Percentiles rank a stretch among this genome's conserved stretches.
phyloP scores from a whole-genome alignment of 1,140 invertebrate genomes.

The Pogonus chalceus region DNA sequence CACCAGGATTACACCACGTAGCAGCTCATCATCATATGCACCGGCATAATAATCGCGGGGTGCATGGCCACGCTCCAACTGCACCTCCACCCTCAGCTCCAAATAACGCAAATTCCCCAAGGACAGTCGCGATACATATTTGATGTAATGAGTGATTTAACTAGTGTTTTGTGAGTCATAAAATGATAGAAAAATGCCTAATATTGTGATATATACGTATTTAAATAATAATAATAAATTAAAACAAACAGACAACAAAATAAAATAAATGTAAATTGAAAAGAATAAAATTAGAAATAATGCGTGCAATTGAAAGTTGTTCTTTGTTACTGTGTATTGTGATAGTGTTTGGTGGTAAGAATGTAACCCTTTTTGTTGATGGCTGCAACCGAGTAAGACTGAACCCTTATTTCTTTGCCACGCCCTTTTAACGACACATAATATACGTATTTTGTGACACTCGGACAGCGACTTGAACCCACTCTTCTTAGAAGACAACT shows the following conservation, averaged over 20 bases:
- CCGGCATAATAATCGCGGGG: conserved; percentile 17
- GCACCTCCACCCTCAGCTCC: conserved; percentile 37
- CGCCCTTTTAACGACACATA: not conserved
- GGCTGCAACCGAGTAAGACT: not conserved
- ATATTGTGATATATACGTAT: conserved; percentile 8
- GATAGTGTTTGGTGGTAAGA: not conserved
- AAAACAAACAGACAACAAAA: not conserved
- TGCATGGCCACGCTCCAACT: not conserved
- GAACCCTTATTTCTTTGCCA: not conserved
- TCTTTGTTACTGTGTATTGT: not conserved
- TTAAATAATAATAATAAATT: conserved; percentile 6
- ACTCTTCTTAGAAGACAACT: conserved; percentile 2
- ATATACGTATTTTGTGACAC: not conserved
- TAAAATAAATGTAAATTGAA: not conserved
- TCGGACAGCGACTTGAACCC: conserved; percentile 1
- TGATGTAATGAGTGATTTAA: conserved; percentile 27
- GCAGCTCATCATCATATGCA: conserved; percentile 33
- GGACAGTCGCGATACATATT: conserved; percentile 52
- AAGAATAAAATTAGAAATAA: not conserved
- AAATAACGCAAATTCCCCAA: conserved; percentile 37
- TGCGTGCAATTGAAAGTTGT: not conserved
- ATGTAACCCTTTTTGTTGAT: not conserved
- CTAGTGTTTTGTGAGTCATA: not conserved
- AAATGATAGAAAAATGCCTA: not conserved
- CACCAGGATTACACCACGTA: conserved; percentile 35